Evolutionary conservation across 64 coral and sea anemone species (phyloP).

Genomic region (Pocillopora damicornis): DNA sequence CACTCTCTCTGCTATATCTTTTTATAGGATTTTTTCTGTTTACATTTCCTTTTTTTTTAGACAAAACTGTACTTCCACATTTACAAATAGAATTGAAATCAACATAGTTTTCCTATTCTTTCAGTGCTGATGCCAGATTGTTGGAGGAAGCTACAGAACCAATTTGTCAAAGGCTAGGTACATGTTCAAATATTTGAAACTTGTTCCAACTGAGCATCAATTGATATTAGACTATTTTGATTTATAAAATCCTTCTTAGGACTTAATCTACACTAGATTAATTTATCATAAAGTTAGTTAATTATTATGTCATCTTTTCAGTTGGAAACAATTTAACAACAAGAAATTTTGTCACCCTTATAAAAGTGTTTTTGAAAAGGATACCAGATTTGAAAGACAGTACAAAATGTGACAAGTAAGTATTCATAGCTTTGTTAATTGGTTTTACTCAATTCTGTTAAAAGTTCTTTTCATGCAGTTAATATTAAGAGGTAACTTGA

Average conservation of each 20-base stretch:
- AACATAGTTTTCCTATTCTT: background rate
- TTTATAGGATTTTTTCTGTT: too few species aligned
- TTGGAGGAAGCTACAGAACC: slow-evolving; percentile 88
- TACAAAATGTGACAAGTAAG: slow-evolving; percentile 74
- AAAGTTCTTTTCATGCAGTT: too few species aligned
- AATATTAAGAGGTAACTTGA: too few species aligned
- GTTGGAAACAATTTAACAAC: slow-evolving; percentile 82
- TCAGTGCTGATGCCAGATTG: slow-evolving; percentile 93
- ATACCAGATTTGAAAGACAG: slow-evolving; percentile 65
- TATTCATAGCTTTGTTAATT: background rate
- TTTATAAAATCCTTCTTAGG: too few species aligned
- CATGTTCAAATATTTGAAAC: background rate
- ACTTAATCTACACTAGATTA: too few species aligned
- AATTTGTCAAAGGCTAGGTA: slow-evolving; percentile 84
- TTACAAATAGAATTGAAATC: too few species aligned
- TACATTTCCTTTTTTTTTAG: too few species aligned
- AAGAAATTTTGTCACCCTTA: slow-evolving; percentile 76
- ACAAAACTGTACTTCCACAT: too few species aligned
- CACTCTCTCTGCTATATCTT: too few species aligned
- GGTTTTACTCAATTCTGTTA: background rate
- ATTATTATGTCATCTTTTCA: slow-evolving; percentile 8
- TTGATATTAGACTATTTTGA: too few species aligned
- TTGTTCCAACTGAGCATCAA: background rate
- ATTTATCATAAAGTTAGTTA: too few species aligned
- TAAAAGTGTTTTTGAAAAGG: slow-evolving; percentile 80